Conservation (phyloP, 2,888 invertebrate genomes). For the Acleris sparsana region DNA sequence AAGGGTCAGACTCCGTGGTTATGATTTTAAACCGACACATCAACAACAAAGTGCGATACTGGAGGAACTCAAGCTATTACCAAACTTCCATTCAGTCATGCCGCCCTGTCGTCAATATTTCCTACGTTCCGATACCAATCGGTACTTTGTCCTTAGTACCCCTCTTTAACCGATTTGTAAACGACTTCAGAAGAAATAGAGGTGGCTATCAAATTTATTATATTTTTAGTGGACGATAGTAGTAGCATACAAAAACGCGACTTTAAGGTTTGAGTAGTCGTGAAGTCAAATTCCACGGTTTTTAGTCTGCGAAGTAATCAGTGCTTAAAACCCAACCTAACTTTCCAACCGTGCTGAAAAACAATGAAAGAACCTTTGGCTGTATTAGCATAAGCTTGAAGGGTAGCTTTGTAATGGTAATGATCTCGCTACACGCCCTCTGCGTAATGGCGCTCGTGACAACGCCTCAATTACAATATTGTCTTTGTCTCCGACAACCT, state of each 20-base stretch:
- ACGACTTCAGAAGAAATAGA: too few relatives aligned
- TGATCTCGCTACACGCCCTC: conserved; percentile 39
- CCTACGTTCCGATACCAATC: too few relatives aligned
- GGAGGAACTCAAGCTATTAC: background rate
- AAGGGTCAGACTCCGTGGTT: conserved; percentile 45
- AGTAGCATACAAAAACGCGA: too few relatives aligned
- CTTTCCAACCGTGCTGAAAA: conserved; percentile 25
- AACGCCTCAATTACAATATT: conserved; percentile 43
- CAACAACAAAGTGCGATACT: background rate
- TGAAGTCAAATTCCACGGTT: background rate
- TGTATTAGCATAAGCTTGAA: conserved; percentile 44
- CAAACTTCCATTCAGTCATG: too few relatives aligned
- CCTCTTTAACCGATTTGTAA: too few relatives aligned
- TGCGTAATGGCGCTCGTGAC: conserved; percentile 49
- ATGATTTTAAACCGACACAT: conserved; percentile 46
- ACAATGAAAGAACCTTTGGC: conserved; percentile 32
- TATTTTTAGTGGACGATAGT: too few relatives aligned
- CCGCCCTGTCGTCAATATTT: too few relatives aligned
- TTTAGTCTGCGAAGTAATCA: conserved; percentile 21
- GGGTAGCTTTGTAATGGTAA: conserved; percentile 47
- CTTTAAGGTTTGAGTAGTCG: too few relatives aligned
- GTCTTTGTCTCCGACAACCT: conserved; percentile 34
- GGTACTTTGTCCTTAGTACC: too few relatives aligned
- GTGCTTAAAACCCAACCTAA: conserved; percentile 25
- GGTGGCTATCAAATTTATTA: too few relatives aligned